These are phyloP conservation scores for Smutsia gigantea DNA, from an alignment of 2,797 vertebrate genomes.

Conservation along the genomic window DNA sequence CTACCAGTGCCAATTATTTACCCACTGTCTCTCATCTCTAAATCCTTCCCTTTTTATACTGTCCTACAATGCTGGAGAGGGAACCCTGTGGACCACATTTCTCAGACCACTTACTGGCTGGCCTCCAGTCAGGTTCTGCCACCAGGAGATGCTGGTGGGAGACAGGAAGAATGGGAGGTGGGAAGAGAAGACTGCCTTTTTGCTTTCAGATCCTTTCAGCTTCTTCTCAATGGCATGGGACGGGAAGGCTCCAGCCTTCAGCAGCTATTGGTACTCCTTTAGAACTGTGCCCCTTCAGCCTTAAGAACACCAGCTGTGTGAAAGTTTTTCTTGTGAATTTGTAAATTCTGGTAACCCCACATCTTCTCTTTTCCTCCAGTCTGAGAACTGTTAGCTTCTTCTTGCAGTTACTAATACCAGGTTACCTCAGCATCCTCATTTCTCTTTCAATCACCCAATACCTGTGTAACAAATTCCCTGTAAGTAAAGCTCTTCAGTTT, in stretches of 20 bases:
- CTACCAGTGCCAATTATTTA: background rate
- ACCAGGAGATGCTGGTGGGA: background rate
- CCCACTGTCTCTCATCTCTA: background rate
- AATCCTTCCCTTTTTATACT: background rate
- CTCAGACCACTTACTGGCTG: background rate
- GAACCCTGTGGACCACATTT: background rate
- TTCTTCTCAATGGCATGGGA: background rate
- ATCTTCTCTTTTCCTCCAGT: background rate
- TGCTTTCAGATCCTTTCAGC: background rate
- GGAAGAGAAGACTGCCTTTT: background rate
- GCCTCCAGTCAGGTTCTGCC: background rate
- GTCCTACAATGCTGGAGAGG: background rate
- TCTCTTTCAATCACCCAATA: background rate
- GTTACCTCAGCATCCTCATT: background rate
- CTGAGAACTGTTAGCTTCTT: background rate
- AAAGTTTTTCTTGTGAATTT: background rate
- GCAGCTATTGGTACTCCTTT: background rate
- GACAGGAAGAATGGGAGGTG: background rate
- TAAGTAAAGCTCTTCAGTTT: background rate
- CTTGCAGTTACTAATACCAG: background rate
- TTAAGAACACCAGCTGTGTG: background rate
- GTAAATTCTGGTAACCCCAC: background rate
- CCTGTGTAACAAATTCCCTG: background rate
- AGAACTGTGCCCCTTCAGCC: background rate
- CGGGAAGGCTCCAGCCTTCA: background rate